Evolutionary conservation across 2,797 vertebrate genomes (phyloP).

Genomic region (Lagorchestes hirsutus): DNA sequence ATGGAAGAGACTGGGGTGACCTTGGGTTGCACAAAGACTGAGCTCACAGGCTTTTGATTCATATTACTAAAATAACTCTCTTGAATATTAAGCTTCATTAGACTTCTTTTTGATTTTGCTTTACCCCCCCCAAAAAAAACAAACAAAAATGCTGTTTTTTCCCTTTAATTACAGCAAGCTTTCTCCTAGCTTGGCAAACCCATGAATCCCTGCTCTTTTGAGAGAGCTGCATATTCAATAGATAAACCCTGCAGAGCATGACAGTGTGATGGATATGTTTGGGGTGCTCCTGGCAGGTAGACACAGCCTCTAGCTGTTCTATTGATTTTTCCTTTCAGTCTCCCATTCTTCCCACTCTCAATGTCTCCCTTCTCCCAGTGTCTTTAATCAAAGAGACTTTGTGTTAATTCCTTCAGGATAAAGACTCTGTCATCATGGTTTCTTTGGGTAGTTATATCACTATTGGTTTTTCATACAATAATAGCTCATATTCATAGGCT

Average conservation of each 20-base stretch:
- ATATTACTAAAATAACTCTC: background rate
- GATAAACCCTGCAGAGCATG: background rate
- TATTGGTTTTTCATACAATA: background rate
- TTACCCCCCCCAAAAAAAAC: background rate
- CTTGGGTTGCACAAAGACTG: too few species aligned
- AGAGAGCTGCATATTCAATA: background rate
- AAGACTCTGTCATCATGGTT: background rate
- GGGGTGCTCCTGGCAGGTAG: background rate
- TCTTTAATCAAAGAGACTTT: slow-evolving; percentile 3
- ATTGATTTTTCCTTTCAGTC: slow-evolving; percentile 8
- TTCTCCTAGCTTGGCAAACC: background rate
- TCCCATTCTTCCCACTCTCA: background rate
- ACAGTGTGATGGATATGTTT: background rate
- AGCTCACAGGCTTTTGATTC: background rate
- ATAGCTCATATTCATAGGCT: background rate
- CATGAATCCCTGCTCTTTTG: background rate
- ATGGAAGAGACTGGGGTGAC: background rate
- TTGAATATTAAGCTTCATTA: background rate
- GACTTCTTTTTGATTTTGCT: slow-evolving; percentile 23
- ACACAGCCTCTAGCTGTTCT: background rate
- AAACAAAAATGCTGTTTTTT: background rate
- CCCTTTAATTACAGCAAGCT: background rate
- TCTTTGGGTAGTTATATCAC: background rate
- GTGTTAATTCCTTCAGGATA: background rate
- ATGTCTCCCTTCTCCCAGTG: background rate